Evolutionary conservation across 35 echinoderm and acorn worm species (phyloP), one percentile per base, ranked within the genome.

Genomic region (Apostichopus parvimensis): DNA sequence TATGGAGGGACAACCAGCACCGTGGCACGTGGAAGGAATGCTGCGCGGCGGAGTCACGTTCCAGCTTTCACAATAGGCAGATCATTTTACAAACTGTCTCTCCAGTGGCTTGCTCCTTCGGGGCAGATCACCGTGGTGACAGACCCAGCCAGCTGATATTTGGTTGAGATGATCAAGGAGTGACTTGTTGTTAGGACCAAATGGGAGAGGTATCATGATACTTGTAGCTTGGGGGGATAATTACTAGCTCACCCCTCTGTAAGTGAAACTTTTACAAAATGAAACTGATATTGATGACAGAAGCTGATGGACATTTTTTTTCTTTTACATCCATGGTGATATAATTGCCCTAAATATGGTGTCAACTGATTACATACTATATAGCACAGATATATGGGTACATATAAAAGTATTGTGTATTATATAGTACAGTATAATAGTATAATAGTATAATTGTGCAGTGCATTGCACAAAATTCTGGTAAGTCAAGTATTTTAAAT

Each of bases 11-110:
- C 34, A 18, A 54, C 17, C 6, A 15, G 79, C 24, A 54, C 34
- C 17, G 2, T 82, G 79, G 79, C 79, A 82, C 79, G 79, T 82
- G 79, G 79, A 82, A 53, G 79, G 79, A 82, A 82, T 82, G 79
- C 79, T 55, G 24, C 14, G 2, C 45, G 54, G 34, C 1, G 2
- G 25, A 54, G 79, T 82, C 79, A 82, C 25, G 79, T 82, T 82
- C 79, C 12, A 11, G 52, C 25, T 18, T 53, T 11, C 79, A 82
- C 79, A 82, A 82, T 82, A 82, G 79, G 79, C 7, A 82, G 79
- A 82, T 82, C 79, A 56, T 82, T 82, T 82, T 45, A 82, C 52
- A 45, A 45, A 45, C 34, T 45, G 55, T 18, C 79, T 54, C 55
- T 82, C n/a, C 18, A 54, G 79, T 6, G 79, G 26, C 52, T 17